Conservation (phyloP, 2,888 invertebrate species). For the Protophormia terraenovae region DNA sequence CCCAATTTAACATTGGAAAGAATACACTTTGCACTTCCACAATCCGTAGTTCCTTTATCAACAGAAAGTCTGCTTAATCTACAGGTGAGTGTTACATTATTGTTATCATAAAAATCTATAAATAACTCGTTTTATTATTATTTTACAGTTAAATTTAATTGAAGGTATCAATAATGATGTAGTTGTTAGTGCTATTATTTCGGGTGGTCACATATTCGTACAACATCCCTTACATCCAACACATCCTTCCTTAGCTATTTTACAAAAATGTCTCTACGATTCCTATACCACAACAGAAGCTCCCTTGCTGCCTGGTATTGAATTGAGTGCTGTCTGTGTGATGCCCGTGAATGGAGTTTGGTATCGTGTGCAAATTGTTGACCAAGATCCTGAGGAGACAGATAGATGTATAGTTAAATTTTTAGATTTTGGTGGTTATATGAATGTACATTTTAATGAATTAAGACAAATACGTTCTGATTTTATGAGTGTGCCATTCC, state of each 20-base stretch:
- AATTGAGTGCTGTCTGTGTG: constrained; percentile 94
- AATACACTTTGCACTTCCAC: constrained; percentile 79
- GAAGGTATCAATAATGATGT: constrained; percentile 97
- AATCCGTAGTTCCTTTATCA: constrained; percentile 80
- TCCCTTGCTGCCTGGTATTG: constrained; percentile 88
- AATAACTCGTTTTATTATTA: constrained; percentile 41
- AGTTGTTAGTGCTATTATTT: constrained; percentile 91
- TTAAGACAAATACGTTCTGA: constrained; percentile 96
- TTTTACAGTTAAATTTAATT: constrained; percentile 89
- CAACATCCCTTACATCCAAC: constrained; percentile 98
- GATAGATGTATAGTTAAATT: constrained; percentile 89
- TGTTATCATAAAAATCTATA: not conserved
- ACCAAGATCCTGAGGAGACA: constrained; percentile 81
- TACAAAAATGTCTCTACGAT: constrained; percentile 91
- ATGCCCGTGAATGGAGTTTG: constrained; percentile 90
- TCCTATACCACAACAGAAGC: constrained; percentile 90
- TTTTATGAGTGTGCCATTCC: constrained; percentile 97
- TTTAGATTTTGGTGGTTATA: constrained; percentile 97
- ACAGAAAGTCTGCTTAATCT: constrained; percentile 79
- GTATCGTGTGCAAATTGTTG: constrained; percentile 93
- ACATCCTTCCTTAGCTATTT: constrained; percentile 90
- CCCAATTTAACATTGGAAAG: constrained; percentile 88
- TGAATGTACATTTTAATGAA: constrained; percentile 87
- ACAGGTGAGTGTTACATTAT: constrained; percentile 78
- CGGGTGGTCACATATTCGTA: constrained; percentile 94